Evolutionary conservation across 2,888 invertebrate genomes (phyloP).

Genomic region (Erebia palarica): DNA sequence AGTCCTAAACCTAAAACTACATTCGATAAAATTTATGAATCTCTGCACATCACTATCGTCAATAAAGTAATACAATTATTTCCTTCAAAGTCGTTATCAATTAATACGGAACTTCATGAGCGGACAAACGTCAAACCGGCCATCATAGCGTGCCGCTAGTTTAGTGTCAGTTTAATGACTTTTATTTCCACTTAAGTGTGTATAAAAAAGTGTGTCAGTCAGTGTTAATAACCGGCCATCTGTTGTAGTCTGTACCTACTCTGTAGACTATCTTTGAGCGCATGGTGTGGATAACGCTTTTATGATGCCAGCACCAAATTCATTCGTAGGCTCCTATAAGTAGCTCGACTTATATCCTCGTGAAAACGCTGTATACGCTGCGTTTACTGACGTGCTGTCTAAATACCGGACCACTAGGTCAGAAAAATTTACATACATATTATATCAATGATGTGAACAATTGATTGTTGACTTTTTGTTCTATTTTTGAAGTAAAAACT

Average conservation of each 20-base stretch:
- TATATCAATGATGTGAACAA: too few relatives aligned
- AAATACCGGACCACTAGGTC: constrained; percentile 1
- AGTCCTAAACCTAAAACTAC: too few relatives aligned
- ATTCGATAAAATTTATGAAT: too few relatives aligned
- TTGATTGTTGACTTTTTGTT: too few relatives aligned
- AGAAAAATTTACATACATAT: background rate
- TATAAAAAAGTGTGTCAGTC: constrained; percentile 26
- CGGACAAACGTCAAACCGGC: too few relatives aligned
- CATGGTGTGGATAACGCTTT: constrained; percentile 32
- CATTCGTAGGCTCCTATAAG: constrained; percentile 24
- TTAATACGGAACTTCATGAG: too few relatives aligned
- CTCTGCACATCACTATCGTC: too few relatives aligned
- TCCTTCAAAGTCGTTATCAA: too few relatives aligned
- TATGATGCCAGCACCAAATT: constrained; percentile 37
- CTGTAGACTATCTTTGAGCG: constrained; percentile 33
- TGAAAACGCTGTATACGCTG: background rate
- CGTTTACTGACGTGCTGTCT: background rate
- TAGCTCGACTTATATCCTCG: background rate
- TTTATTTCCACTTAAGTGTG: constrained; percentile 17
- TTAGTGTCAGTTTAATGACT: constrained; percentile 13
- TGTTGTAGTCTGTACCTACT: constrained; percentile 13
- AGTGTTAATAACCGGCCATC: constrained; percentile 39
- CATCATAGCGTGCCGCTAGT: too few relatives aligned
- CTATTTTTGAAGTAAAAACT: too few relatives aligned
- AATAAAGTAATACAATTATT: too few relatives aligned